Evolutionary conservation across 2,797 vertebrate species (phyloP).

Genomic region (Urosaurus nigricauda): DNA sequence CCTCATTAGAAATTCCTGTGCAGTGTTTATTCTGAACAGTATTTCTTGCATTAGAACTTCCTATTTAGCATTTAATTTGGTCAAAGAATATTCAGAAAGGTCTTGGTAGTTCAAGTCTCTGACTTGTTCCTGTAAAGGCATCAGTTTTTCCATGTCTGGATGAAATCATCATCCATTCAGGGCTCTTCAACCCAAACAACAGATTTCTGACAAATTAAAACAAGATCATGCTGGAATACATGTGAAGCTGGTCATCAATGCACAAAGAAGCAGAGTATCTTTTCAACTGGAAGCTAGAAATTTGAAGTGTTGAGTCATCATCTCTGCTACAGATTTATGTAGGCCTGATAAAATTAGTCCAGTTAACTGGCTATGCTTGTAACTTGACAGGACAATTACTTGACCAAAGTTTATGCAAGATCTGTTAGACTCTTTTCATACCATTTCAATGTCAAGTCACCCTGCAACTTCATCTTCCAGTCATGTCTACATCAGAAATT

Average conservation of each 20-base stretch:
- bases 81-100: background rate
- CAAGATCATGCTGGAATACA: background rate
- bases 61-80: background rate
- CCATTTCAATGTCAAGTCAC: background rate
- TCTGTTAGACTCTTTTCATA: background rate
- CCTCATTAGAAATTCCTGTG: background rate
- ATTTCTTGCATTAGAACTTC: background rate
- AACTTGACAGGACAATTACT: background rate
- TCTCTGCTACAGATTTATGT: background rate
- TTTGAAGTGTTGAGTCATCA: background rate
- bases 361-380: background rate
- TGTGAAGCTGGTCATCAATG: background rate
- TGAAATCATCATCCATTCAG: background rate
- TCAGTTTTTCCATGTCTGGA: background rate
- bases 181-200: background rate
- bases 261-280: background rate
- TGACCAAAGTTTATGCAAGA: background rate
- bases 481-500: background rate
- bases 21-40: background rate
- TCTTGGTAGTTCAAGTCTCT: background rate
- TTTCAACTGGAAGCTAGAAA: background rate
- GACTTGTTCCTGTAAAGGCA: background rate
- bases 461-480: background rate
- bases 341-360: background rate
- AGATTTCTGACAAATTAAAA: background rate